Percentiles rank a stretch among this genome's conserved stretches.
Evolutionary conservation across 2,113 vertebrate genomes (phyloP).

Genomic region (Cichladusa arquata): DNA sequence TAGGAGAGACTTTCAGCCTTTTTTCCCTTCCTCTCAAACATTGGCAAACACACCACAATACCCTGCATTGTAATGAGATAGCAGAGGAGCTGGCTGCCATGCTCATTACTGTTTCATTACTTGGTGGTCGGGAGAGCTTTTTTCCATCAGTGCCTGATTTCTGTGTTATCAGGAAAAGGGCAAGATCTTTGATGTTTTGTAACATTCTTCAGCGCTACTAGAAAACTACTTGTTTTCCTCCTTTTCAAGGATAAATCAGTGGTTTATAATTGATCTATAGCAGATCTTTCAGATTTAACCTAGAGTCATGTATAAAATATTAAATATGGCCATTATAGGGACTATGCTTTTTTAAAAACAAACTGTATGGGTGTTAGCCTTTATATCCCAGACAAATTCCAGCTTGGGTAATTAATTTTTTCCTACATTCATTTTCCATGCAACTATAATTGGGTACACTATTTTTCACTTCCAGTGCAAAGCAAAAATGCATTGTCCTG

Average conservation of each 20-base stretch:
- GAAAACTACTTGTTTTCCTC: constrained; percentile 58
- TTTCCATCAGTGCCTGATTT: constrained; percentile 26
- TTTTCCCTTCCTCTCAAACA: background rate
- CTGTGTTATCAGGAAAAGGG: constrained; percentile 26
- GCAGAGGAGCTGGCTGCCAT: background rate
- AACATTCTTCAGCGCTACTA: background rate
- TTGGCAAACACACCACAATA: background rate
- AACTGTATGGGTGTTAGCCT: background rate
- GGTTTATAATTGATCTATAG: constrained; percentile 50
- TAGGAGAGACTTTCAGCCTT: background rate
- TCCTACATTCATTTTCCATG: constrained; percentile 17
- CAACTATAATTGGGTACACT: constrained; percentile 40
- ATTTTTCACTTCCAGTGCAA: background rate
- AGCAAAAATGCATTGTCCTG: background rate
- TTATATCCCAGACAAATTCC: constrained; percentile 29
- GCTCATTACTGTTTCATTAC: constrained; percentile 51
- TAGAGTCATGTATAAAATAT: constrained; percentile 51
- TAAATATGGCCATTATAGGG: constrained; percentile 40
- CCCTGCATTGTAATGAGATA: background rate
- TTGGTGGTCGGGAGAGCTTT: constrained; percentile 4
- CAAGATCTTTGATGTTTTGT: constrained; percentile 55
- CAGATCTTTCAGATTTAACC: constrained; percentile 51
- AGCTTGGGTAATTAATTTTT: constrained; percentile 44
- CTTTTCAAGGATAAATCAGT: constrained; percentile 1
- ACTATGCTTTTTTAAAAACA: background rate